Base-by-base conservation (phyloP, 2,888 invertebrate genomes). In the Drosophila nigricruria region DNA sequence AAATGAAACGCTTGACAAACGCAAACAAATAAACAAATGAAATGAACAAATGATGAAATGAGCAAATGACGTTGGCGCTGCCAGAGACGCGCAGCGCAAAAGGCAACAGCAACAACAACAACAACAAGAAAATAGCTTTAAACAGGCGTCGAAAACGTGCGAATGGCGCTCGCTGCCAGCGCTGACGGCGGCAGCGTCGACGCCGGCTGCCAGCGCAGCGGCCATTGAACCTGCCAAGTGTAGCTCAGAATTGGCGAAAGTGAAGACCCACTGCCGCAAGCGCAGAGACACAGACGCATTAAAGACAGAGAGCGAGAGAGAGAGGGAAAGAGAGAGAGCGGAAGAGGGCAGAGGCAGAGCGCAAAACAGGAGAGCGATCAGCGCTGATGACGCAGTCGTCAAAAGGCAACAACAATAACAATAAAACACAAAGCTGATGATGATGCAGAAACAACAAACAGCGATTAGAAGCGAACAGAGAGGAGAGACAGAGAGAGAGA, bases 241-340 rank as follows among this genome's bases (percentile, higher is more conserved):
- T 87, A 87, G 86, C 86, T 87, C 86, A 87, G 89, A 87, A 90
- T 90, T 91, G 89, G 89, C 89, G 89, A 89, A 89, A 89, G 89
- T 89, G 89, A 89, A 90, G 89, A 91, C 90, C 86, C 82, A 90
- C 76, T 89, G 89, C 90, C 86, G 82, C 89, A 83, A 81, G 90
- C 89, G 43, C 70, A 87, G 73, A 67, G 56, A 59, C 58, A 65
- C 30, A 63, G 61, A 64, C 65, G 56, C 65, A 70, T 40, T 43
- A 57, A 27, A 66, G 49, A 27, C 20, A 42, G 27, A 25, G 45
- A 38, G 12, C 23, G 57, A 42, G 27, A 18, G 25, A 34, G 20
- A 20, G 54, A 43, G 25, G n/a, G 36, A 30, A 53, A 53, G 18
- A 18, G 27, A 52, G 32, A 25, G 54, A 40, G 20, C 3, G 20